phyloP scores from a whole-genome alignment of 2,797 vertebrate species.

The Chanos chanos region DNA sequence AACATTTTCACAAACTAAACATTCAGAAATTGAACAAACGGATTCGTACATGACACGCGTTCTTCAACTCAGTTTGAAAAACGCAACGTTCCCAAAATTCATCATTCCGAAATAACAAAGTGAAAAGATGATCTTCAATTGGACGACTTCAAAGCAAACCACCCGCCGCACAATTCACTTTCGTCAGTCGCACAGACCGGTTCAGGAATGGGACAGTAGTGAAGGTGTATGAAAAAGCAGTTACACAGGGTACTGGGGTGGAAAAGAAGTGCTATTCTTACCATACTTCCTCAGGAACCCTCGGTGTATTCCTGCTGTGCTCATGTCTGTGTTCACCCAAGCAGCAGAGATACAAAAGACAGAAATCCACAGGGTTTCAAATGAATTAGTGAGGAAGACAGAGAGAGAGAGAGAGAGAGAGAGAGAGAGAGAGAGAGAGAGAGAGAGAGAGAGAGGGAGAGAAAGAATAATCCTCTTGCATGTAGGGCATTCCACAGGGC shows the following conservation, averaged over 20 bases:
- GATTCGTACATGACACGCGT: too few relatives aligned
- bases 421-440: slow-evolving; percentile 18
- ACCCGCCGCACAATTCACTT: too few relatives aligned
- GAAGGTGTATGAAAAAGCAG: too few relatives aligned
- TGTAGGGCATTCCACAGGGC: slow-evolving; percentile 56
- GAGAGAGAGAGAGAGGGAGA: slow-evolving; percentile 18
- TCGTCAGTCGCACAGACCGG: too few relatives aligned
- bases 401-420: slow-evolving; percentile 44
- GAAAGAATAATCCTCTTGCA: slow-evolving; percentile 54
- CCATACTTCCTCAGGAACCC: slow-evolving; percentile 81
- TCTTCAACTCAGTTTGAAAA: too few relatives aligned
- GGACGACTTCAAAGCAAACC: too few relatives aligned
- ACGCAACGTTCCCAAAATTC: too few relatives aligned
- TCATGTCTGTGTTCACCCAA: slow-evolving; percentile 63
- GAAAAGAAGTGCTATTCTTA: slow-evolving; percentile 42
- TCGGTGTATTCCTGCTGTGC: slow-evolving; percentile 63
- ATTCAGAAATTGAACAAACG: too few relatives aligned
- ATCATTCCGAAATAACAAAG: too few relatives aligned
- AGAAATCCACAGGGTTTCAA: slow-evolving; percentile 2
- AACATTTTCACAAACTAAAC: too few relatives aligned
- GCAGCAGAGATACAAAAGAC: slow-evolving; percentile 26
- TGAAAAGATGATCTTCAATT: too few relatives aligned
- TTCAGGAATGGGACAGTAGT: too few relatives aligned
- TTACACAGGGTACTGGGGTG: background rate
- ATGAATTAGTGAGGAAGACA: slow-evolving; percentile 11